Evolutionary conservation across 2,888 invertebrate species (phyloP).

Genomic region (Brachynemurus nebulosus): DNA sequence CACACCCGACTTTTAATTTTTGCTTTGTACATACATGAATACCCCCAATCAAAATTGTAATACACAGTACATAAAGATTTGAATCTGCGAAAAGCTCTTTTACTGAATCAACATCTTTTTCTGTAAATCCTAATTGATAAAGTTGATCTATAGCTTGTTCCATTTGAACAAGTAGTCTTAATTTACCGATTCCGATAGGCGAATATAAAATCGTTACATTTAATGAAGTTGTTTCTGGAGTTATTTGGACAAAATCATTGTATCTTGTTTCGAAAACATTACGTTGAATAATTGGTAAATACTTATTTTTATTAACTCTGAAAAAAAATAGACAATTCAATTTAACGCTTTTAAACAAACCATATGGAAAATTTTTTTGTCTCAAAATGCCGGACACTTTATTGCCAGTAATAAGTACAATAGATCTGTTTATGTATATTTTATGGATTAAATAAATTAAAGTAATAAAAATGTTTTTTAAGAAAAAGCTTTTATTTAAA

Average conservation of each 20-base stretch:
- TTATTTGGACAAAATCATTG: constrained; percentile 56
- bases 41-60: constrained; percentile 81
- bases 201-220: constrained; percentile 56
- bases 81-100: constrained; percentile 95
- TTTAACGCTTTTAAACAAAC: too few relatives aligned
- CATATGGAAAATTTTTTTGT: too few relatives aligned
- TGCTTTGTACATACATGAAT: constrained; percentile 63
- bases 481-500: too few relatives aligned
- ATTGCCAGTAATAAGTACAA: too few relatives aligned
- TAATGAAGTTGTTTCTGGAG: constrained; percentile 40
- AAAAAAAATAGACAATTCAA: constrained; percentile 20
- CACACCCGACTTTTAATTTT: not conserved
- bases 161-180: constrained; percentile 64
- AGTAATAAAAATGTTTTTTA: too few relatives aligned
- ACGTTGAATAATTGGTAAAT: constrained; percentile 70
- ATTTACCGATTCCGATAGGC: constrained; percentile 66
- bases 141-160: constrained; percentile 59
- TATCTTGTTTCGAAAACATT: constrained; percentile 72
- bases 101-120: constrained; percentile 91
- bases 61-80: constrained; percentile 77
- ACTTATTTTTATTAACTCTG: constrained; percentile 47
- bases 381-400: too few relatives aligned
- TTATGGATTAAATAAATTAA: too few relatives aligned
- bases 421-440: too few relatives aligned
- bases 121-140: constrained; percentile 67